Evolutionary conservation across 2,888 invertebrate species (phyloP), one percentile per base, ranked within the genome.

Genomic region (Alcis repandata): DNA sequence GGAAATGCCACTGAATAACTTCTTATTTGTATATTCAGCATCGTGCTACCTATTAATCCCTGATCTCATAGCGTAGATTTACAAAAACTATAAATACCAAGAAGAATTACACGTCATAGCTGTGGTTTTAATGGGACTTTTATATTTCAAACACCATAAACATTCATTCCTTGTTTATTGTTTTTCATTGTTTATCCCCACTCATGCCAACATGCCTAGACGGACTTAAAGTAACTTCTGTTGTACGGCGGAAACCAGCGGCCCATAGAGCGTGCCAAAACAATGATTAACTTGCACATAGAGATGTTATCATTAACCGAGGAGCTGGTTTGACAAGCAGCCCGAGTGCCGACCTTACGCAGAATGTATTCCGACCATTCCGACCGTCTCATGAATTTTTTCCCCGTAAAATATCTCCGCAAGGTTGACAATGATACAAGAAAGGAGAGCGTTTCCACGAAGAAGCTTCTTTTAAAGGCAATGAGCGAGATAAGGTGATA

Each of bases 361-460:
- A 74, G 69, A 77, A 78, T 76, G 73, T 79, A 80, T 80, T 80
- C 79, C 74, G 78, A 73, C 74, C 78, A 75, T 78, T 77, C 67
- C 65, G 27, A 38, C 77, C 75, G 71, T 73, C 83, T 83, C 83
- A 79, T 83, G 82, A 82, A 80, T 83, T 80, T 80, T 80, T 83
- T 82, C 80, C 76, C 74, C 75, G 83, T 82, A 81, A 80, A 80
- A 77, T 78, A 78, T 75, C 81, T 76, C 76, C 71, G 75, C 82
- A 79, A 82, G 81, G 83, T 83, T 83, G 80, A 82, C 81, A 83
- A 80, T 79, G 82, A 75, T 78, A 80, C 81, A 78, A 80, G 83
- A 80, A 83, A 81, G 81, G 80, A 76, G 77, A 76, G 65, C 75
- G 73, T 69, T 83, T 82, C 83, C 75, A 63, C 75, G 82, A 83